phyloP scores from a whole-genome alignment of 2,888 invertebrate genomes.

The Teleogryllus oceanicus region DNA sequence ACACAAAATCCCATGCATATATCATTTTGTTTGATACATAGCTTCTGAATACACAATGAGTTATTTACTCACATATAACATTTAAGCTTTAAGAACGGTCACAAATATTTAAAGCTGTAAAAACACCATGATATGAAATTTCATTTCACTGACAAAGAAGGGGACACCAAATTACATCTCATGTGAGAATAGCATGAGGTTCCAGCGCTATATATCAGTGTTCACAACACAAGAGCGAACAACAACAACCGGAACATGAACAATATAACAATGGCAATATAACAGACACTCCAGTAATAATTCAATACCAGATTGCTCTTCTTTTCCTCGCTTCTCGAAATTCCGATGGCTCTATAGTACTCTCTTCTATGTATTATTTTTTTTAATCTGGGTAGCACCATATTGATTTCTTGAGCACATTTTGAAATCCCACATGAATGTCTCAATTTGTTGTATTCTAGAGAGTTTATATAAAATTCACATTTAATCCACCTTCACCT shows the following conservation, averaged over 20 bases:
- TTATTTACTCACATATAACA: constrained; percentile 10
- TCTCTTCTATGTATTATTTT: constrained; percentile 3
- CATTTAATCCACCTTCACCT: constrained; percentile 2
- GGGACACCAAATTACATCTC: constrained; percentile 1
- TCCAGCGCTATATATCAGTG: neutral
- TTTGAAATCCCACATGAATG: constrained; percentile 33
- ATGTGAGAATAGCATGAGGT: neutral
- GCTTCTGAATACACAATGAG: constrained; percentile 10
- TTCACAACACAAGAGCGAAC: constrained; percentile 21
- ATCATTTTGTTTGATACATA: neutral
- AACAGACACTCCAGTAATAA: constrained; percentile 25
- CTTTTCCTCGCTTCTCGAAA: constrained; percentile 5
- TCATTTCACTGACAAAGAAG: constrained; percentile 6
- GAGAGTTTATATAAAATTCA: constrained; percentile 18
- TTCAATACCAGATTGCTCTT: constrained; percentile 20
- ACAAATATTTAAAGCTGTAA: constrained; percentile 5
- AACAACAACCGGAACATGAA: constrained; percentile 31
- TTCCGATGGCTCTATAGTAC: constrained; percentile 18
- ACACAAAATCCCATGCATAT: constrained; percentile 6
- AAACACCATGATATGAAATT: constrained; percentile 10
- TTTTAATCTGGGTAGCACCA: constrained; percentile 37
- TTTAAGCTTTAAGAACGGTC: constrained; percentile 9
- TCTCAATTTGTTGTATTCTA: constrained; percentile 24
- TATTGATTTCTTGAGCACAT: constrained; percentile 39
- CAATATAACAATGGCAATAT: constrained; percentile 30